These are phyloP conservation scores for Drosophila austrosaltans DNA, from an alignment of 2,888 invertebrate genomes.

Conservation along the genomic window DNA sequence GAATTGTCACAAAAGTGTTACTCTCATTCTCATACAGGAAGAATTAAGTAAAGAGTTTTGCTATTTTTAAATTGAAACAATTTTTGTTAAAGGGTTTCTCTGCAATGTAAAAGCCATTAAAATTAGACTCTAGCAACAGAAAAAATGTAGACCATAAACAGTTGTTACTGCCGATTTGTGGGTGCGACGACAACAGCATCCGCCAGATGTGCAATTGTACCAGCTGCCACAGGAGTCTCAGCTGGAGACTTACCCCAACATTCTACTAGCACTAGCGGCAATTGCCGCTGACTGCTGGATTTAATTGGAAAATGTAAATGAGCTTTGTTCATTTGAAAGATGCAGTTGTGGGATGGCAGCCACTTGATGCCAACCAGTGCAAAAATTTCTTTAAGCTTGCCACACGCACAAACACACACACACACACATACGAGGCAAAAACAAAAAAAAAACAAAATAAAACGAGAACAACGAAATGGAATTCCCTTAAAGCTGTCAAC, in stretches of 20 bases:
- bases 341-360: slow-evolving; percentile 44
- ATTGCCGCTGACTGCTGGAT: slow-evolving; percentile 65
- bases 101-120: too few relatives aligned
- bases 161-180: not conserved
- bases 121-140: slow-evolving; percentile 1
- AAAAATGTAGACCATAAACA: not conserved
- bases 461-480: slow-evolving; percentile 36
- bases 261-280: slow-evolving; percentile 33
- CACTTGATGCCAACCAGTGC: slow-evolving; percentile 58
- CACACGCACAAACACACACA: slow-evolving; percentile 7
- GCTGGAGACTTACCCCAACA: slow-evolving; percentile 13
- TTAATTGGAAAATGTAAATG: slow-evolving; percentile 82
- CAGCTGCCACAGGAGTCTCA: slow-evolving; percentile 41
- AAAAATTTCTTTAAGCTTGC: slow-evolving; percentile 62
- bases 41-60: too few relatives aligned
- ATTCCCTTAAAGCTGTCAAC: slow-evolving; percentile 63
- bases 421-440: slow-evolving; percentile 22
- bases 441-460: slow-evolving; percentile 2
- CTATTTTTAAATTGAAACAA: too few relatives aligned
- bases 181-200: slow-evolving; percentile 45
- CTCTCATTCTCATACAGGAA: too few relatives aligned
- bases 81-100: too few relatives aligned
- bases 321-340: slow-evolving; percentile 78
- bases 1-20: too few relatives aligned
- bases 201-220: slow-evolving; percentile 59